A percentile compares a stretch with the other conserved stretches of the same genome.
Evolutionary conservation across 1,140 invertebrate species (phyloP).

Genomic region (Pygmarrhopalites habei): DNA sequence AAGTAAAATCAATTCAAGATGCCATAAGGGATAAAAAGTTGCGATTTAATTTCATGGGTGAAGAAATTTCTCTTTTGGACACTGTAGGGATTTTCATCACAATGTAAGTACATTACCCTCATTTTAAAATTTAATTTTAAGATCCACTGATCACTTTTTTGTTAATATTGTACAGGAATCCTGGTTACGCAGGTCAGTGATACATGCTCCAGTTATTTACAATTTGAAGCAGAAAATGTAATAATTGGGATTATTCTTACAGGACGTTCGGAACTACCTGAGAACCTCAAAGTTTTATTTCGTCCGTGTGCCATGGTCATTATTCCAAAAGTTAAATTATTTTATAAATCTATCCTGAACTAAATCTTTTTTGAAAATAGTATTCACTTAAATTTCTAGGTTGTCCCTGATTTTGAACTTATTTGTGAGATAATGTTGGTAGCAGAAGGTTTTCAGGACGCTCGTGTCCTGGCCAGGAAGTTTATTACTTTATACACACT

Average conservation of each 20-base stretch:
- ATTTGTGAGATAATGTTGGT: constrained; percentile 99
- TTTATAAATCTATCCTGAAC: too few species aligned
- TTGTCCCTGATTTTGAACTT: constrained; percentile 93
- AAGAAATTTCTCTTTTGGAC: constrained; percentile 69
- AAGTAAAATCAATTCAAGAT: constrained; percentile 90
- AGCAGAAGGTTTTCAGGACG: constrained; percentile 93
- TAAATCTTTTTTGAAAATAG: too few species aligned
- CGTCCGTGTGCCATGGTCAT: constrained; percentile 94
- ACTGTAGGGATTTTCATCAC: constrained; percentile 93
- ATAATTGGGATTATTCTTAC: constrained; percentile 16
- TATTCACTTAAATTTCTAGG: too few species aligned
- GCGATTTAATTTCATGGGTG: constrained; percentile 88
- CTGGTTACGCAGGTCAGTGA: constrained; percentile 84
- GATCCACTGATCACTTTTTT: too few species aligned
- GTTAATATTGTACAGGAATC: too few species aligned
- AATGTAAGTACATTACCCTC: too few species aligned
- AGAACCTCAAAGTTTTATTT: constrained; percentile 41
- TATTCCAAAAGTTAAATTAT: too few species aligned
- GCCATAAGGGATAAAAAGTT: constrained; percentile 83
- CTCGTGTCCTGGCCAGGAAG: constrained; percentile 82
- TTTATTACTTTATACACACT: constrained; percentile 93
- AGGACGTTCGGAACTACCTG: constrained; percentile 47
- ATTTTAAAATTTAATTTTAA: too few species aligned
- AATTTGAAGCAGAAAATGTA: too few species aligned
- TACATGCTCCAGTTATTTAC: constrained; percentile 66